Conservation (phyloP, 2,888 invertebrate species). For the Pheosia tremula region DNA sequence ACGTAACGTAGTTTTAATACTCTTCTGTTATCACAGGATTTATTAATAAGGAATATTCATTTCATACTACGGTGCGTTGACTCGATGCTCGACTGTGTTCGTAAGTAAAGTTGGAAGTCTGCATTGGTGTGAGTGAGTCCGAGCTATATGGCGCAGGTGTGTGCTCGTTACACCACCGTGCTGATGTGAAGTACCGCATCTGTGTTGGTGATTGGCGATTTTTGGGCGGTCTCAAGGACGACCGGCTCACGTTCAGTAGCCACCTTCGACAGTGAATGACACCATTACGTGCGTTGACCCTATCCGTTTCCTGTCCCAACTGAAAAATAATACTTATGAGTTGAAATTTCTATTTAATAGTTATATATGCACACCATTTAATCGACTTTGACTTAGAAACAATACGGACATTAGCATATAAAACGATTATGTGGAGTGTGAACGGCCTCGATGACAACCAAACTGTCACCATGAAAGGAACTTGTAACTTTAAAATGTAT, state of each 20-base stretch:
- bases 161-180: conserved; percentile 48
- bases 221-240: conserved; percentile 78
- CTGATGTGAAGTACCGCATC: conserved; percentile 40
- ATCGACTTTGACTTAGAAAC: conserved; percentile 72
- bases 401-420: conserved; percentile 70
- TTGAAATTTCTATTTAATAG: conserved; percentile 60
- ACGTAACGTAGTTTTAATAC: background rate
- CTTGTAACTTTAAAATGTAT: conserved; percentile 22
- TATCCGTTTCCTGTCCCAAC: conserved; percentile 72
- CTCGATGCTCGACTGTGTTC: conserved; percentile 47
- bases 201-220: conserved; percentile 71
- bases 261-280: conserved; percentile 78
- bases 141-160: conserved; percentile 45
- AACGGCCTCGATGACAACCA: conserved; percentile 50
- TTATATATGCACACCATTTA: conserved; percentile 61
- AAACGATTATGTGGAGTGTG: conserved; percentile 58
- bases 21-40: conserved; percentile 19
- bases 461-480: conserved; percentile 36
- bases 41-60: too few relatives aligned
- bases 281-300: conserved; percentile 80
- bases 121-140: conserved; percentile 52
- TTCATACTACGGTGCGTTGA: conserved; percentile 59
- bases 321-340: conserved; percentile 61
- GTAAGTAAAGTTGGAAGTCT: conserved; percentile 34
- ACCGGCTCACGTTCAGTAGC: conserved; percentile 77